Base-by-base conservation (phyloP, 1,140 invertebrate genomes). In the Halyomorpha halys region DNA sequence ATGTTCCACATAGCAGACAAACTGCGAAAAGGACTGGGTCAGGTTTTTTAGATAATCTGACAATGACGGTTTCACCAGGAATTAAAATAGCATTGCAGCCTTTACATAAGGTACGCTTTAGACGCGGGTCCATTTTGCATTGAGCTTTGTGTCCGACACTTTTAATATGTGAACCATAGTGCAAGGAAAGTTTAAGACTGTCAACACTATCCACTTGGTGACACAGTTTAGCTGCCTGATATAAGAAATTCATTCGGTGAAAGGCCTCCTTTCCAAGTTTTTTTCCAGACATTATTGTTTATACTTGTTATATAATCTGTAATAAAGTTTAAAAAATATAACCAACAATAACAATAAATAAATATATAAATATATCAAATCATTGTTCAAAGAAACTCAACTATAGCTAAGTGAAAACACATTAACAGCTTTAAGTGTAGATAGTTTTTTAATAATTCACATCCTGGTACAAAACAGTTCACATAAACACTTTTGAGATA, bases 101-200 rank as follows among this genome's bases (percentile, higher is more conserved):
- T 65, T 71, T 71, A 51, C 70, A 71, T 25, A 71, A 30, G 27
- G 62, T 71, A 34, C 70, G 66, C 54, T 71, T 71, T 14, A 71
- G 62, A 61, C 66, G 61, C 30, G 65, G 67, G 30, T 70, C 69
- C 21, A 69, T 61, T 45, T 65, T 45, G 16, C 64, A 34, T 44
- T 64, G 49, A 21, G 63, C 64, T 67, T 71, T 71, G 59, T 67
- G 66, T 4, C 61, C 64, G 14, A 70, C 53, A 25, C 62, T 66
- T 44, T 60, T 60, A 13, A 70, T 45, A 27, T 70, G 60, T 18
- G 63, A 65, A 16, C 67, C 64, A 61, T 70, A 71, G 56, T 69
- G 63, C 62, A 61, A 65, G 47, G 44, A 68, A 45, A 51, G 56
- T 51, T 44, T 64, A 23, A 34, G 30, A 44, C 27, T 47, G 18